Evolutionary conservation across 2,888 invertebrate species (phyloP).

Genomic region (Seira ritae): DNA sequence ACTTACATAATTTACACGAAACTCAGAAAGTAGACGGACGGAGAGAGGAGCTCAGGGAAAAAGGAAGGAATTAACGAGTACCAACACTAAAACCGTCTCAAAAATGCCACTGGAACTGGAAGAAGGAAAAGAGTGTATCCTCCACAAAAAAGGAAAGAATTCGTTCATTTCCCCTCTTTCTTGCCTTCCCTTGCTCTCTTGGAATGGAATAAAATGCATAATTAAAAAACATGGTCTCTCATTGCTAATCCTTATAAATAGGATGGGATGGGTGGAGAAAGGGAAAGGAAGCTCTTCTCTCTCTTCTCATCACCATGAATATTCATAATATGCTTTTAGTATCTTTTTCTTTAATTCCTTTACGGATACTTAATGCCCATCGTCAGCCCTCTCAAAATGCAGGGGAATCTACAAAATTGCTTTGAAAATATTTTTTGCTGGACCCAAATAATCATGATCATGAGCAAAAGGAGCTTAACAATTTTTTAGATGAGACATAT

Average conservation of each 20-base stretch:
- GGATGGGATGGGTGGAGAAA: not conserved
- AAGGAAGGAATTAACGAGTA: not conserved
- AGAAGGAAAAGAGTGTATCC: not conserved
- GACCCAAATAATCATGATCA: too few species aligned
- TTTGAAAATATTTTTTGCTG: too few species aligned
- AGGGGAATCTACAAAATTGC: too few species aligned
- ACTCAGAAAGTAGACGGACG: too few species aligned
- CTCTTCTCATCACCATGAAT: slow-evolving; percentile 45
- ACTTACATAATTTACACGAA: slow-evolving; percentile 32
- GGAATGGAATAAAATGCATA: slow-evolving; percentile 57
- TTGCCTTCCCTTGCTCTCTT: slow-evolving; percentile 12
- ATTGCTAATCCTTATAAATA: slow-evolving; percentile 57
- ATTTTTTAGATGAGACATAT: too few species aligned
- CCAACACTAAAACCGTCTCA: not conserved
- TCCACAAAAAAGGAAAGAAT: slow-evolving; percentile 49
- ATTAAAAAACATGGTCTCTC: slow-evolving; percentile 60
- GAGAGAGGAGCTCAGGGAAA: not conserved
- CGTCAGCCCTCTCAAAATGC: too few species aligned
- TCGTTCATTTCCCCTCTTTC: slow-evolving; percentile 35
- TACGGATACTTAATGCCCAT: too few species aligned
- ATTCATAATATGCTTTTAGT: slow-evolving; percentile 51
- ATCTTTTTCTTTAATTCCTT: too few species aligned
- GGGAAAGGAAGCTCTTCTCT: not conserved
- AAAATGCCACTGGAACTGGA: not conserved
- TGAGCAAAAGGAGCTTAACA: too few species aligned